Conservation (phyloP, 2,888 invertebrate species). For the Kuschelorhynchus macadamiae region DNA sequence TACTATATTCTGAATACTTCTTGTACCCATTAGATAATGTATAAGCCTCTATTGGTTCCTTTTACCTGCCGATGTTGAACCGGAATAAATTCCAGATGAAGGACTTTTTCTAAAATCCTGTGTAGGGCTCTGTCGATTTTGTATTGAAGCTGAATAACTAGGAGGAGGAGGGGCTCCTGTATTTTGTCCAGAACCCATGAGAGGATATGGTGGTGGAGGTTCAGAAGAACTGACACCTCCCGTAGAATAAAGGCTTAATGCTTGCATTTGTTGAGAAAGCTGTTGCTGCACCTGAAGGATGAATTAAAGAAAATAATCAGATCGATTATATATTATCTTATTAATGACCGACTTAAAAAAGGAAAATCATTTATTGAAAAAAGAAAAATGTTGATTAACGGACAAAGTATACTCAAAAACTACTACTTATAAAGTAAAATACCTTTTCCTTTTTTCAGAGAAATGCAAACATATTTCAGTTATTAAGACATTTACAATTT, state of each 20-base stretch:
- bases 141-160: conserved; percentile 88
- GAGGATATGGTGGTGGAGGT: conserved; percentile 75
- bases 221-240: conserved; percentile 74
- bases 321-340: no score
- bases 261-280: conserved; percentile 90
- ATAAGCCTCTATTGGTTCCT: no score
- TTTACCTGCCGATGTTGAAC: conserved; percentile 78
- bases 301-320: background rate
- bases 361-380: no score
- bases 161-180: conserved; percentile 84
- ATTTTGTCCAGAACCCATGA: conserved; percentile 70
- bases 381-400: no score
- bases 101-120: conserved; percentile 86
- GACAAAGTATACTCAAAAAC: no score
- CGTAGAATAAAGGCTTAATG: conserved; percentile 82
- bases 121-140: conserved; percentile 89
- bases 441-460: no score
- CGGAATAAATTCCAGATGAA: conserved; percentile 89
- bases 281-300: conserved; percentile 81
- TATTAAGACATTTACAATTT: no score
- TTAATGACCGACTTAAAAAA: no score
- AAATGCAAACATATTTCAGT: no score
- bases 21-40: no score
- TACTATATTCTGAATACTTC: no score
- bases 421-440: no score